phyloP scores from a whole-genome alignment of 2,113 vertebrate species.

The Spea bombifrons region DNA sequence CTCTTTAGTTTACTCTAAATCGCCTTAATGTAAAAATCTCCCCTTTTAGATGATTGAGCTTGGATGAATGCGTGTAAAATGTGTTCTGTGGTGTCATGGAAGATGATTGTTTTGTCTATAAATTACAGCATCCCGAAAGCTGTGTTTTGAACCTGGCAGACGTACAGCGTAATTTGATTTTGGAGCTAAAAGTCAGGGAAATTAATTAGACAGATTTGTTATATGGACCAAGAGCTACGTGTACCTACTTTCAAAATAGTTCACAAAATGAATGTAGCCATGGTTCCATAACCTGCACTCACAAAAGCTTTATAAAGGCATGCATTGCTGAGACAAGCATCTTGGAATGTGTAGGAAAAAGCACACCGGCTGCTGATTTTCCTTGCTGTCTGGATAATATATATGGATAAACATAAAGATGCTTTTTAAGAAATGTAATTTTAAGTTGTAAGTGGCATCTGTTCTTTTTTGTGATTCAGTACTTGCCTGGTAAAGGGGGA shows the following conservation, averaged over 20 bases:
- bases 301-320: conserved; percentile 11
- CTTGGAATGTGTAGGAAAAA: conserved; percentile 29
- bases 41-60: too few species aligned
- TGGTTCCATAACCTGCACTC: conserved; percentile 14
- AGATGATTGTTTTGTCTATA: conserved; percentile 5
- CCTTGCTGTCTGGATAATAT: conserved; percentile 28
- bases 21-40: too few species aligned
- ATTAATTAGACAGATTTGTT: conserved; percentile 5
- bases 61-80: background rate
- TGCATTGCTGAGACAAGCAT: conserved; percentile 26
- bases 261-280: conserved; percentile 15
- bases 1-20: too few species aligned
- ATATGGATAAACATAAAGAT: background rate
- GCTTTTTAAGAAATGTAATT: background rate
- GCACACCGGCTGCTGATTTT: conserved; percentile 11
- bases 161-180: conserved; percentile 1
- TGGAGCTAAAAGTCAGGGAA: background rate
- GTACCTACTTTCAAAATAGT: background rate
- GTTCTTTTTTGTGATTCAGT: conserved; percentile 20
- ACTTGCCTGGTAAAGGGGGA: background rate
- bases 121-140: background rate
- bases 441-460: conserved; percentile 18
- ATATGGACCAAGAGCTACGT: background rate
- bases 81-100: background rate
- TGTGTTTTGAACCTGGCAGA: conserved; percentile 1